Evolutionary conservation across 2,113 vertebrate species (phyloP), one percentile per base, ranked within the genome.

Genomic region (Colistium nudipinnis): DNA sequence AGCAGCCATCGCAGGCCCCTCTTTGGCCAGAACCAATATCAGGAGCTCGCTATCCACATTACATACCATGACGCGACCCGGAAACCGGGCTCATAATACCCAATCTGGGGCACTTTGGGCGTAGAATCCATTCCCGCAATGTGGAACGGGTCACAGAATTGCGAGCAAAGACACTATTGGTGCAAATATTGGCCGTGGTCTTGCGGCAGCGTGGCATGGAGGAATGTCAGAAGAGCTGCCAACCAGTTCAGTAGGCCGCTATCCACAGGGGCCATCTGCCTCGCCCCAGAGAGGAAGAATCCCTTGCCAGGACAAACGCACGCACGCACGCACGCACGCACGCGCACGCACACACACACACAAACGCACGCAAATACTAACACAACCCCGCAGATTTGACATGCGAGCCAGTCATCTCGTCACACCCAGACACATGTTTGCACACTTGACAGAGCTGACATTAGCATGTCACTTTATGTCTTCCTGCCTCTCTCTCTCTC

Each of bases 211-310:
- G 67, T 74, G 70, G 78, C 76, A 80, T 80, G 78, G 80, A 81
- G 77, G 69, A 78, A 84, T 82, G 84, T 86, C 87, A 86, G 84
- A 83, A 67, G 74, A 73, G 70, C 45, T 83, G 90, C 84, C 79
- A 89, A 87, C 36, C 73, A 85, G 78, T 83, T 85, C 81, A 81
- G 76, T 48, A 74, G 74, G 65, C 78, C 81, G 75, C 20, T 4
- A 68, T 80, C 78, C 83, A 78, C 76, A 76, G 70, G 83, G 75
- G 83, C 85, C 85, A 82, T 82, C 74, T 87, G 80, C 69, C 74
- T 79, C 74, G 62, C 75, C 78, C 68, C 25, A 61, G 70, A 84
- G 68, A 78, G 63, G 65, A 67, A 57, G 9, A 49, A 0, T 0
- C 14, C 59, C 62, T 70, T 76, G 66, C 72, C 64, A 76, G 67